Percentiles rank a stretch among this genome's conserved stretches.
Conservation (phyloP, 2,888 invertebrate genomes). For the Rotaria magnacalcarata region DNA sequence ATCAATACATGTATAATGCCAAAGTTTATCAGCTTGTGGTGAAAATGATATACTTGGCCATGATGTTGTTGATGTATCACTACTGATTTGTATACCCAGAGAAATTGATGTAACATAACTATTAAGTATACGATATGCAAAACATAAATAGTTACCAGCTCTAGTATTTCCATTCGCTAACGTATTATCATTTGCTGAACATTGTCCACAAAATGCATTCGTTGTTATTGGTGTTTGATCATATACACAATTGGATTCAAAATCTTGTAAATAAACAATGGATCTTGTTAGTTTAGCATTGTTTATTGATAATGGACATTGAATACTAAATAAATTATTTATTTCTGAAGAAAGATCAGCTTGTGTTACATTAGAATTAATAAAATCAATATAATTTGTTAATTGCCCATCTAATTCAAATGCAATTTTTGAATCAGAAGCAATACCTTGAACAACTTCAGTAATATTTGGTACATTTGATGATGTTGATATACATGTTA, state of each 20-base stretch:
- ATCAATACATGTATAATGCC: constrained; percentile 43
- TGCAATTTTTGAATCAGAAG: constrained; percentile 4
- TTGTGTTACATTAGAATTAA: neutral
- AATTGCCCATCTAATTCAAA: constrained; percentile 20
- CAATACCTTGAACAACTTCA: constrained; percentile 38
- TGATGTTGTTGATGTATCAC: neutral
- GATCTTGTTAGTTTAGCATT: neutral
- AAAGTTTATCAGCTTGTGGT: constrained; percentile 16
- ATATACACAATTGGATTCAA: constrained; percentile 4
- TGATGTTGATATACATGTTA: neutral
- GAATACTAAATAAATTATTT: constrained; percentile 40
- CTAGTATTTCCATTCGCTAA: neutral
- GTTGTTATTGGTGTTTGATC: neutral
- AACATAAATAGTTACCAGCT: neutral
- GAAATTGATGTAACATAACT: neutral
- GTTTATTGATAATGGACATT: constrained; percentile 38
- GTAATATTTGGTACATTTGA: neutral
- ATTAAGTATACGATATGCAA: neutral
- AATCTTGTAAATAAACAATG: constrained; percentile 28
- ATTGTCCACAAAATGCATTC: constrained; percentile 43
- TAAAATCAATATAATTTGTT: constrained; percentile 29
- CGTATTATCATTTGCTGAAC: neutral
- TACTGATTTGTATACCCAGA: neutral
- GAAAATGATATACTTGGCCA: neutral
- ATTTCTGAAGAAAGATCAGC: neutral